phyloP scores from a whole-genome alignment of 2,888 invertebrate species.

The Pollenia angustigena region DNA sequence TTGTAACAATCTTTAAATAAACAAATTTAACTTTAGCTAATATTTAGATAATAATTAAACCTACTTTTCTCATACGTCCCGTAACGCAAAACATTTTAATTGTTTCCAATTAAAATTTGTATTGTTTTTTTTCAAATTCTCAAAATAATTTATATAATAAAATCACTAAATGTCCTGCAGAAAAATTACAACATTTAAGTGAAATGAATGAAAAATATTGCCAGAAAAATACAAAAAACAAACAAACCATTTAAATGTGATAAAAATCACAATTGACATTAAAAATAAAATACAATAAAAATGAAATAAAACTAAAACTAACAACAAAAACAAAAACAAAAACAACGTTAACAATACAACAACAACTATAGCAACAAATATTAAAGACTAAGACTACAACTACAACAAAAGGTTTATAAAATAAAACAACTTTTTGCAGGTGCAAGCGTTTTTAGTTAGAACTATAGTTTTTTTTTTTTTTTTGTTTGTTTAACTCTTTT shows the following conservation, averaged over 20 bases:
- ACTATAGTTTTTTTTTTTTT: conserved; percentile 52
- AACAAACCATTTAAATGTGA: conserved; percentile 64
- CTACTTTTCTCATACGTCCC: background rate
- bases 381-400: conserved; percentile 32
- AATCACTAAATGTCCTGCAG: conserved; percentile 46
- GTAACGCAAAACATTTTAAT: background rate
- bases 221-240: conserved; percentile 21
- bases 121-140: conserved; percentile 7
- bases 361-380: conserved; percentile 46
- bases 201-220: conserved; percentile 26
- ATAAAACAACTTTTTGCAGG: conserved; percentile 64
- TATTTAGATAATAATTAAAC: background rate
- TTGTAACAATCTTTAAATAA: too few species aligned
- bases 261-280: conserved; percentile 73
- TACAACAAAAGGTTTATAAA: conserved; percentile 3
- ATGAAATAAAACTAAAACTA: conserved; percentile 55
- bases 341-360: conserved; percentile 46
- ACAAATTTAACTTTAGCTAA: background rate
- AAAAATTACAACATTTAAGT: conserved; percentile 44
- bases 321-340: conserved; percentile 59
- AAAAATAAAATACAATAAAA: conserved; percentile 54
- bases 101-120: conserved; percentile 25
- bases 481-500: background rate
- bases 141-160: conserved; percentile 8
- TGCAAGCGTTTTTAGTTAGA: conserved; percentile 65